phyloP scores from a whole-genome alignment of 2,888 invertebrate species.

The Andricus quercusramuli region DNA sequence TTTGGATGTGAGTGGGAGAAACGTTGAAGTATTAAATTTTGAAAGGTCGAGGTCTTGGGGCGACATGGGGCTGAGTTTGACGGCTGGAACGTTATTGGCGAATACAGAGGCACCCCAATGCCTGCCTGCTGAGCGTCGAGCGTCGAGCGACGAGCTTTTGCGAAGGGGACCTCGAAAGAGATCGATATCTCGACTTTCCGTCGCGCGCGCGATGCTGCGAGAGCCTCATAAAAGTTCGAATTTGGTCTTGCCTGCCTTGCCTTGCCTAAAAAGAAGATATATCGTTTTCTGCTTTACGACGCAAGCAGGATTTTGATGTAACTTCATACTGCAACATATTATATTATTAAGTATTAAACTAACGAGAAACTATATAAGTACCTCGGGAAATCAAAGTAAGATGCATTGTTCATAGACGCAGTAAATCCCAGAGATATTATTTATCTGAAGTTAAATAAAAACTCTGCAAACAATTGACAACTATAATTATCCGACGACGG shows the following conservation, averaged over 20 bases:
- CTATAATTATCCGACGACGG: no score
- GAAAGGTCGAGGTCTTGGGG: conserved; percentile 37
- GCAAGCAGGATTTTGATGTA: not conserved
- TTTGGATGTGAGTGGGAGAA: conserved; percentile 4
- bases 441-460: no score
- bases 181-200: conserved; percentile 64
- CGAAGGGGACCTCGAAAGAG: conserved; percentile 61
- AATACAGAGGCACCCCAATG: conserved; percentile 59
- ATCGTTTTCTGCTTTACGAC: not conserved
- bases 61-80: conserved; percentile 35
- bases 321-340: not conserved
- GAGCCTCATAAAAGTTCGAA: conserved; percentile 54
- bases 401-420: not conserved
- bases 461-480: no score
- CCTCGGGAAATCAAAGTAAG: conserved; percentile 1
- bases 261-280: conserved; percentile 41
- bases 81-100: conserved; percentile 56
- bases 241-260: conserved; percentile 41
- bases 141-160: conserved; percentile 58
- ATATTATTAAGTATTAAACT: not conserved
- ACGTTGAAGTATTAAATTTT: conserved; percentile 26
- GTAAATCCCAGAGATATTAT: no score
- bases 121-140: conserved; percentile 49
- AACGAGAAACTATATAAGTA: no score
- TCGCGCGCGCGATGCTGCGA: conserved; percentile 50